phyloP scores from a whole-genome alignment of 2,113 vertebrate species.

The Oryctolagus cuniculus region mOryCun1.1 NC_091439.1:8250001-8250500 shows the following conservation, averaged over 20 bases:
- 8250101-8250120: not conserved
- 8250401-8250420: not conserved
- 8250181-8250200: not conserved
- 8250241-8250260: not conserved
- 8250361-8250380: not conserved
- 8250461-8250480: no score
- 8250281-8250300: accelerated
- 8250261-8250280: not conserved
- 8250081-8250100: not conserved
- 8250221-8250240: not conserved
- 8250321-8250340: not conserved
- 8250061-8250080: not conserved
- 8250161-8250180: not conserved
- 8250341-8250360: not conserved
- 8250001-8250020: accelerated
- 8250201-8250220: accelerated
- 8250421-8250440: no score
- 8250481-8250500: no score
- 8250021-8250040: accelerated
- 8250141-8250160: not conserved
- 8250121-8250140: not conserved
- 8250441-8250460: no score
- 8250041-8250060: accelerated
- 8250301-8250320: not conserved
- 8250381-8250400: not conserved